Base-by-base conservation (phyloP, 2,113 vertebrate species). In the Myocastor coypus region DNA sequence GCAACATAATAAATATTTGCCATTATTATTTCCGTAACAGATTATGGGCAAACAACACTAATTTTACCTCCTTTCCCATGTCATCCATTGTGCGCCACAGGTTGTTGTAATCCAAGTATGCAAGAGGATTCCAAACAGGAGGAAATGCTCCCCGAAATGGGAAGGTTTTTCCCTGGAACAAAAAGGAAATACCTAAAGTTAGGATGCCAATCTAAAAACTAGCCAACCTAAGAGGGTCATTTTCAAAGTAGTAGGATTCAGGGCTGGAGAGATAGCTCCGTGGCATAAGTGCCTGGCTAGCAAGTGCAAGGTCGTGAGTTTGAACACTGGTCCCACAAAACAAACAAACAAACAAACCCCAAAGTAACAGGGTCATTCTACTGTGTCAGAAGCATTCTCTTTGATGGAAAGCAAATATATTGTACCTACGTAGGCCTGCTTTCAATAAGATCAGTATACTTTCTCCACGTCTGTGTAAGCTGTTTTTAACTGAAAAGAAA, bases 61-160 rank as follows among this genome's bases (percentile, higher is more conserved):
- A 94, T 64, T 96, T 95, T 98, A 99, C 99, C 98, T 99, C 98
- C 97, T 98, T 97, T 89, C 99, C 99, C 98, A 99, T 92, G 69
- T 98, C 96, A 98, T 99, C 98, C 96, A 99, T 64, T 32, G 98
- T 99, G 55, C 99, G 98, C 99, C 98, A 99, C 30, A 99, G 97
- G 73, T 99, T 98, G 95, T 98, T 99, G 94, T 98, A 98, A 98
- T 99, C 99, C 97, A 99, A 78, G 96, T 98, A 98, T 57, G 98
- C 96, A 0, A 99, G 96, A 24, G 98, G 98, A 95, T 99, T 99
- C 98, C 98, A 99, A 4, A 98, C 94, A 34, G 98, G 94, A 92
- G 99, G 99, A 82, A 97, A 98, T 63, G 98, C 93, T 32, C 96
- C 98, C 0, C 11, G 32, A 57, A 99, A 97, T 89, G 94, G 55